Conservation (phyloP, 2,888 invertebrate species). For the Furcula furcula region DNA sequence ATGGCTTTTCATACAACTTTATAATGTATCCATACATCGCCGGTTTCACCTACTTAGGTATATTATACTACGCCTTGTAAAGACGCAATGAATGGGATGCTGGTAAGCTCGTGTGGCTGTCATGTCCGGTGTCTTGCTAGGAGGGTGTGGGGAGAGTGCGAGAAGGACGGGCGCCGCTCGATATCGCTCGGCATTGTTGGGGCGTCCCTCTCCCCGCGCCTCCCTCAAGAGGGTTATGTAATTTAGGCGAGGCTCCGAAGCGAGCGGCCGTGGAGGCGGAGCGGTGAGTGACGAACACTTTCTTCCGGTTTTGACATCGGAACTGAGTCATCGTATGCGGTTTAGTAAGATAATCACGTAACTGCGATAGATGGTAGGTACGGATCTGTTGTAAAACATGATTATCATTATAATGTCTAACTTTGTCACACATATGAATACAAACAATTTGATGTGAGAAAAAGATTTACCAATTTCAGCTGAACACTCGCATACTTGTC, state of each 20-base stretch:
- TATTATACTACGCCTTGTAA: constrained; percentile 34
- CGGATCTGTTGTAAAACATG: too few species aligned
- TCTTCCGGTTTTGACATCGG: constrained; percentile 3
- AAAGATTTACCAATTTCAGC: too few species aligned
- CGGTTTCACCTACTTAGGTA: constrained; percentile 31
- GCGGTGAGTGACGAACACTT: background rate
- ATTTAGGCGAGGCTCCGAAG: constrained; percentile 28
- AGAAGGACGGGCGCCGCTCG: constrained; percentile 50
- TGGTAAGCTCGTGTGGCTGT: constrained; percentile 37
- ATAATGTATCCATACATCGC: constrained; percentile 40
- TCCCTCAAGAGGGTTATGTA: constrained; percentile 45
- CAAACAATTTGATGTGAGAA: too few species aligned
- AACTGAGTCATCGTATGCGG: background rate
- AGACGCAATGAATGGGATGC: constrained; percentile 44
- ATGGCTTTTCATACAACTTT: constrained; percentile 27
- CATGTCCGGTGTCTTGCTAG: constrained; percentile 25
- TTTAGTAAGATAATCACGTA: constrained; percentile 1
- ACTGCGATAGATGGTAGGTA: background rate
- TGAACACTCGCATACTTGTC: too few species aligned
- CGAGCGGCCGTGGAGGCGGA: constrained; percentile 13
- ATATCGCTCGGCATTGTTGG: constrained; percentile 55
- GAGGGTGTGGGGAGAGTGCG: constrained; percentile 16
- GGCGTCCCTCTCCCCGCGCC: constrained; percentile 44
- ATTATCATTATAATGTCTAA: too few species aligned
- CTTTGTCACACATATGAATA: too few species aligned